A percentile compares a stretch with the other conserved stretches of the same genome.
Evolutionary conservation across 2,113 vertebrate genomes (phyloP).

Genomic region (Psammodynastes pulverulentus): DNA sequence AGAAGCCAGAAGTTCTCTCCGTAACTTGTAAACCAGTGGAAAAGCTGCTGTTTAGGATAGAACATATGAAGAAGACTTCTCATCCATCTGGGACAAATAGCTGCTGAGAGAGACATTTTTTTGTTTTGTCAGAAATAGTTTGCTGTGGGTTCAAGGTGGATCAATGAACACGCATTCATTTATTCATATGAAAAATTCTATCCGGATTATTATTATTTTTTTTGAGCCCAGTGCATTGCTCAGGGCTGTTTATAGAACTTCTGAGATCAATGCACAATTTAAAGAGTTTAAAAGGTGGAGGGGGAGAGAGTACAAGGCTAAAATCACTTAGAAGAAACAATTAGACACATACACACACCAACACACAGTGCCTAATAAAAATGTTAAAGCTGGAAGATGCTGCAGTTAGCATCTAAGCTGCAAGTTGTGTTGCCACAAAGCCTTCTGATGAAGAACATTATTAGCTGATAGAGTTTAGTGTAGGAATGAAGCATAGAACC

Average conservation of each 20-base stretch:
- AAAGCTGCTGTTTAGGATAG: neutral
- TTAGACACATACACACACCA: neutral
- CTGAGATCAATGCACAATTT: neutral
- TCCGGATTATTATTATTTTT: neutral
- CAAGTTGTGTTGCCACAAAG: neutral
- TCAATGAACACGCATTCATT: neutral
- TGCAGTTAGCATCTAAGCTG: neutral
- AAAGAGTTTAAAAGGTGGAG: neutral
- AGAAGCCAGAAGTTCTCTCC: neutral
- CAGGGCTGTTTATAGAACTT: neutral
- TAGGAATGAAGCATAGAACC: no score
- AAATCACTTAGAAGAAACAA: neutral
- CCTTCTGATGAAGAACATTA: no score
- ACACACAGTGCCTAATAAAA: neutral
- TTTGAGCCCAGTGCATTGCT: neutral
- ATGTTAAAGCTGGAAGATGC: neutral
- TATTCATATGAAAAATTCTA: neutral
- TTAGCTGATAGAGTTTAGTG: no score
- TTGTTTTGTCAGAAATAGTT: neutral
- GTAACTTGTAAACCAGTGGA: neutral
- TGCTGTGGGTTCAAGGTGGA: conserved; percentile 16
- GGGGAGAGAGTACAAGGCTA: neutral
- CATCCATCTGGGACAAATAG: neutral
- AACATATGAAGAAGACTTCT: neutral
- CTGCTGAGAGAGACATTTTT: neutral